Evolutionary conservation across 2,113 vertebrate species (phyloP), one percentile per base, ranked within the genome.

Genomic region (Calidris pygmaea): DNA sequence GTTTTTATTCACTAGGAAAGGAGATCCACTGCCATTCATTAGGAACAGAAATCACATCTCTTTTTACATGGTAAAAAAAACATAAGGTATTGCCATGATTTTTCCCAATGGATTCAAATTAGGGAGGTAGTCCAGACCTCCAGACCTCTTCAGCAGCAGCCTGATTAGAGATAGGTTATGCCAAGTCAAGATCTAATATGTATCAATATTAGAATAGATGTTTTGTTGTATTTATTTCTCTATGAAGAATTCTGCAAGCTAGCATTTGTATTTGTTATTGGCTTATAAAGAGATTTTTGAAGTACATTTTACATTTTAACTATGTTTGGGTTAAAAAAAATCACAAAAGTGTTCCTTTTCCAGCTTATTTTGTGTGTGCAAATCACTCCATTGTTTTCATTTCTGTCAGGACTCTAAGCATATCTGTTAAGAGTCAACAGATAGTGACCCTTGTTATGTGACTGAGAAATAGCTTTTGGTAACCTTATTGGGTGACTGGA

Each of bases 401-500:
- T 95, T 65, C 65, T 84, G 52, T 47, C 52, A 79, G 70, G 43
- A 82, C 41, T 53, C 50, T 82, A 68, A 89, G 39, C 22, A 6
- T 62, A 76, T 53, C 77, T 66, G 37, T 72, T 72, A 68, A 59
- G 45, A 96, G 62, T 60, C 43, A 83, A 30, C 35, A 73, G 45
- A 85, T 23, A 80, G 67, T 68, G 62, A 63, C 5, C 4, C 37
- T 76, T 90, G 78, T 66, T 93, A 77, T 39, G 12, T 70, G 85
- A 73, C 74, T 65, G 77, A 91, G 79, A 87, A 91, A 92, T 35
- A 89, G 75, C 50, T 91, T 89, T 89, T 89, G 60, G 59, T 91
- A 83, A 84, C 75, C 71, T 91, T 90, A 63, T 14, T 89, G 82
- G 76, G 63, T 88, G 90, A 84, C 87, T 93, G 75, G 34, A 94